A percentile compares a stretch with the other conserved stretches of the same genome.
Evolutionary conservation across 1,140 invertebrate species (phyloP).

Genomic region (Zaprionus nigranus): DNA sequence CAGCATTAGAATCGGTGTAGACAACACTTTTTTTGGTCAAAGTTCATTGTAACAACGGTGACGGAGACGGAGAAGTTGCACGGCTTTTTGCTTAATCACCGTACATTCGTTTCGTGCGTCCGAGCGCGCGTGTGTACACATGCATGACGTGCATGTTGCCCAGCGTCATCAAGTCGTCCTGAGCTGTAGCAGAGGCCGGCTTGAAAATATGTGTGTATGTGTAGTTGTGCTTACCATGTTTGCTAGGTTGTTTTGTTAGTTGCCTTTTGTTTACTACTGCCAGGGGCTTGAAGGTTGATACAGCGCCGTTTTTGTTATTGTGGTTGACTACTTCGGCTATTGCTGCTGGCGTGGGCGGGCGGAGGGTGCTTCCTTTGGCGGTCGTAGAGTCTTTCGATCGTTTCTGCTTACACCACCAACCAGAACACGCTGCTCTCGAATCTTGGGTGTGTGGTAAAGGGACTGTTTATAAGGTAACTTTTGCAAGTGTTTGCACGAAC

Average conservation of each 20-base stretch:
- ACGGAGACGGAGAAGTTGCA: constrained; percentile 5
- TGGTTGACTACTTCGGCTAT: constrained; percentile 31
- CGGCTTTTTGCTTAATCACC: constrained; percentile 52
- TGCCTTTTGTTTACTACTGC: constrained; percentile 52
- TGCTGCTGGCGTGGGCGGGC: constrained; percentile 54
- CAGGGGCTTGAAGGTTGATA: constrained; percentile 34
- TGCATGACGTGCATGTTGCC: constrained; percentile 32
- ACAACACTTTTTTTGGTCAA: constrained; percentile 60
- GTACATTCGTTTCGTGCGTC: constrained; percentile 17
- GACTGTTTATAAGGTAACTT: constrained; percentile 33
- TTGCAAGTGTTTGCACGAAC: constrained; percentile 36
- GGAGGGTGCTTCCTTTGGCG: constrained; percentile 69
- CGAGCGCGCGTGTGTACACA: constrained; percentile 17
- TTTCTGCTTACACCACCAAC: constrained; percentile 61
- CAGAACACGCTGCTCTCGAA: constrained; percentile 35
- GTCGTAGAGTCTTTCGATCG: constrained; percentile 61
- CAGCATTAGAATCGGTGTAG: constrained; percentile 1
- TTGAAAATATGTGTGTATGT: constrained; percentile 4
- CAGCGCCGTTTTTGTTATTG: constrained; percentile 44
- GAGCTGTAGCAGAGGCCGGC: constrained; percentile 20
- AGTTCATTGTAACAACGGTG: constrained; percentile 54
- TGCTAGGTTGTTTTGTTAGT: constrained; percentile 47
- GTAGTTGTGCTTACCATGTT: constrained; percentile 61
- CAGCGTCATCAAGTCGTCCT: constrained; percentile 27
- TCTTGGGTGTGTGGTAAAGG: constrained; percentile 20